These are phyloP conservation scores for Drosophila subsilvestris DNA, from an alignment of 2,888 invertebrate species.

Conservation along the genomic window DNA sequence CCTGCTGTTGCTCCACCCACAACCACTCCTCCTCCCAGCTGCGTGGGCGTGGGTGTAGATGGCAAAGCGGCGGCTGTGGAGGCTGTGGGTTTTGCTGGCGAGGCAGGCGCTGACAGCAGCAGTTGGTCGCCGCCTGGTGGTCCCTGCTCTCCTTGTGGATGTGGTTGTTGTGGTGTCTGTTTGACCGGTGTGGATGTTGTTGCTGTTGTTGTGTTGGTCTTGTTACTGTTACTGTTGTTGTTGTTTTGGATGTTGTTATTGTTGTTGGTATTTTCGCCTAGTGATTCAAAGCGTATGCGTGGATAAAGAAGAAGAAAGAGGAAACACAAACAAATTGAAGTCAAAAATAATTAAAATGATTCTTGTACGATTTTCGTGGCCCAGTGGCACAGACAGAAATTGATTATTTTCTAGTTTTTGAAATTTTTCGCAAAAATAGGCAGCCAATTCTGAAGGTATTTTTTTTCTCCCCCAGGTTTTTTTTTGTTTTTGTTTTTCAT, in stretches of 20 bases:
- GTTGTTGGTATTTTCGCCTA: conserved; percentile 74
- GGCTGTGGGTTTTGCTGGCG: conserved; percentile 56
- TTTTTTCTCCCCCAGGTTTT: conserved; percentile 7
- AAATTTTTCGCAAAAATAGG: conserved; percentile 51
- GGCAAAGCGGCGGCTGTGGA: conserved; percentile 37
- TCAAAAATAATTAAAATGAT: conserved; percentile 69
- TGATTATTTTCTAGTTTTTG: conserved; percentile 21
- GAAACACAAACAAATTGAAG: conserved; percentile 79
- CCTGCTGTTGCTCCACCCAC: background rate
- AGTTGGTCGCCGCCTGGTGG: conserved; percentile 45
- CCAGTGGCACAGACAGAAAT: conserved; percentile 15
- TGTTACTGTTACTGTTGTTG: conserved; percentile 57
- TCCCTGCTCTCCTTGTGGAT: conserved; percentile 32
- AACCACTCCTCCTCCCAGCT: background rate
- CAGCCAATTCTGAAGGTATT: conserved; percentile 61
- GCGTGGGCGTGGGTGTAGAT: conserved; percentile 31
- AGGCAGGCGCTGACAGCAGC: conserved; percentile 59
- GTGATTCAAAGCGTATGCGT: conserved; percentile 77
- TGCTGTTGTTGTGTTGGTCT: conserved; percentile 54
- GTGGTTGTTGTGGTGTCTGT: conserved; percentile 59
- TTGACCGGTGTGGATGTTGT: conserved; percentile 70
- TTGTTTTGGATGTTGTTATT: conserved; percentile 50
- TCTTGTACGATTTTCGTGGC: conserved; percentile 9
- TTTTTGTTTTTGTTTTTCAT: conserved; percentile 14
- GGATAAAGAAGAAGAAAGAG: conserved; percentile 71